Evolutionary conservation across 2,113 vertebrate genomes (phyloP), one percentile per base, ranked within the genome.

Genomic region (Riparia riparia): DNA sequence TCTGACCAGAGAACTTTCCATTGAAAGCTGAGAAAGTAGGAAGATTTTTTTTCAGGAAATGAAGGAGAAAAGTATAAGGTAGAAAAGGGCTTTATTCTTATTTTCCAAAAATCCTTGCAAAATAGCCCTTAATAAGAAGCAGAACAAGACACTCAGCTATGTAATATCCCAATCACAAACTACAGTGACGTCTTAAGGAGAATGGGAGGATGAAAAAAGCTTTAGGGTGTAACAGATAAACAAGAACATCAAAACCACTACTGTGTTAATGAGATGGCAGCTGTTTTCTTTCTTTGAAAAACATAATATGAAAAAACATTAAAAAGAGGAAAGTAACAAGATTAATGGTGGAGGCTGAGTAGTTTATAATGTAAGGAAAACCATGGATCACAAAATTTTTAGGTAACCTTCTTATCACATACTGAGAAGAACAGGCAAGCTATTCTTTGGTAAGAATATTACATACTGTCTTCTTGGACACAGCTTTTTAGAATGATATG

Each of bases 101-200:
- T 44, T 82, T 66, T 63, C 60, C 54, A 92, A 47, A 89, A 70
- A 77, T 22, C 54, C 42, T 94, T 95, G 86, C 44, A 95, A 97
- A 97, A 92, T 14, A 94, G 89, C 50, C n/a, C 93, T 84, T 82
- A 91, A 53, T 91, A 64, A 88, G 78, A 90, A 71, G 50, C 72
- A 60, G 87, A 90, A 82, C 50, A 95, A 91, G 70, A 88, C 83
- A 76, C 61, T 91, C 20, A 95, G 21, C 86, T 89, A 58, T 68
- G 53, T 80, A n/a, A 77, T 70, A 92, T 88, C 45, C 76, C 49
- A 84, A 49, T 91, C 82, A 84, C 54, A 90, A 95, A 95, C 45
- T 89, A 87, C 53, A 76, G 45, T 82, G 54, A 70, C 69, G 57
- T 84, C 68, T 88, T 82, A 80, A 93, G 72, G 24, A 94, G 68